phyloP scores from a whole-genome alignment of 2,888 invertebrate genomes.

The Atherix ibis region DNA sequence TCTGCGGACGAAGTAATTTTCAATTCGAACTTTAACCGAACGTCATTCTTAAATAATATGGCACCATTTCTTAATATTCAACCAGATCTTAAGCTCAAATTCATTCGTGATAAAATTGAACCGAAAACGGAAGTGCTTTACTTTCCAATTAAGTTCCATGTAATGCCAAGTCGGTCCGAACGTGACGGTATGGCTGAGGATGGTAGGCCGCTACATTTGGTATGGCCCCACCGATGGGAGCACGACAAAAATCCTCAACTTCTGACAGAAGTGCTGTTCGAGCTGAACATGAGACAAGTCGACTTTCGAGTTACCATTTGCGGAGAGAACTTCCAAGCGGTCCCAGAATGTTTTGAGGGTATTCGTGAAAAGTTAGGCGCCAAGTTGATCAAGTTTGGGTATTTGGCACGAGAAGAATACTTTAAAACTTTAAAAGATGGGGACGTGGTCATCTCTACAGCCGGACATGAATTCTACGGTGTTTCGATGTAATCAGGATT shows the following conservation, averaged over 20 bases:
- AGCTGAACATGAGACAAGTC: slow-evolving; percentile 35
- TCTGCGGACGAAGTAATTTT: slow-evolving; percentile 52
- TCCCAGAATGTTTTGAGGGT: slow-evolving; percentile 42
- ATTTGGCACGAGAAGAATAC: slow-evolving; percentile 40
- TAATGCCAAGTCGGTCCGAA: slow-evolving; percentile 22
- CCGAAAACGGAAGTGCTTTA: slow-evolving; percentile 46
- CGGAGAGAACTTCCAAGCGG: slow-evolving; percentile 44
- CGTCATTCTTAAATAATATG: slow-evolving; percentile 47
- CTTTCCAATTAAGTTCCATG: slow-evolving; percentile 40
- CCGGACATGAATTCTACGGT: slow-evolving; percentile 61
- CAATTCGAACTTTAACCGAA: slow-evolving; percentile 52
- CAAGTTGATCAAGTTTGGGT: slow-evolving; percentile 44
- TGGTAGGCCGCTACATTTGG: slow-evolving; percentile 36
- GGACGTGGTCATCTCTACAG: slow-evolving; percentile 56
- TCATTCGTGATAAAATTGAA: slow-evolving; percentile 37
- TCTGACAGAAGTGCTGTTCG: slow-evolving; percentile 40
- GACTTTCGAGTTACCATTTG: slow-evolving; percentile 42
- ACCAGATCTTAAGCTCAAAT: slow-evolving; percentile 45
- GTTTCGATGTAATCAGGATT: slow-evolving; percentile 48
- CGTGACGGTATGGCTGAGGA: slow-evolving; percentile 10
- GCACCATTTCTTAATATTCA: slow-evolving; percentile 43
- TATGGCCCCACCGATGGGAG: slow-evolving; percentile 69
- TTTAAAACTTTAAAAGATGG: slow-evolving; percentile 37
- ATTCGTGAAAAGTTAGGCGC: slow-evolving; percentile 34
- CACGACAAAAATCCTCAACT: slow-evolving; percentile 57